Percentiles rank a stretch among this genome's conserved stretches.
phyloP scores from a whole-genome alignment of 1,140 invertebrate species.

The Cheumatopsyche charites region DNA sequence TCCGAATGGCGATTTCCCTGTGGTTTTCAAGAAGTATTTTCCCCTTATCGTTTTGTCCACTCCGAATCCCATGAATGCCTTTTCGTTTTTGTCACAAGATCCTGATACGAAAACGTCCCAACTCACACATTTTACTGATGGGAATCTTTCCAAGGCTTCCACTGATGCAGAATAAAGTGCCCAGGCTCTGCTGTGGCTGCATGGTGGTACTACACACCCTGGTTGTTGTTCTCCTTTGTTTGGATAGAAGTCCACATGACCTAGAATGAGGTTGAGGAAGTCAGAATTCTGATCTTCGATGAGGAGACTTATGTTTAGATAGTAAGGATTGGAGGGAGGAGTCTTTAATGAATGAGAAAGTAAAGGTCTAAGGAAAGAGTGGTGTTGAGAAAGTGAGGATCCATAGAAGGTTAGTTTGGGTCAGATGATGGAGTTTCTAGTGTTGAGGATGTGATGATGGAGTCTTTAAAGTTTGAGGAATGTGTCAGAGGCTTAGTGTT shows the following conservation, averaged over 20 bases:
- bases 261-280: too few relatives aligned
- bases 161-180: conserved; percentile 66
- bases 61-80: conserved; percentile 63
- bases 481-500: too few relatives aligned
- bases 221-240: conserved; percentile 70
- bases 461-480: too few relatives aligned
- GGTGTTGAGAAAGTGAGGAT: too few relatives aligned
- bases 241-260: conserved; percentile 69
- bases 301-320: too few relatives aligned
- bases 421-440: too few relatives aligned
- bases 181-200: conserved; percentile 67
- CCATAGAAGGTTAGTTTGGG: too few relatives aligned
- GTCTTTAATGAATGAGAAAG: too few relatives aligned
- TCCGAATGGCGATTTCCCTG: conserved; percentile 4
- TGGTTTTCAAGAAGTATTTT: conserved; percentile 52
- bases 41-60: conserved; percentile 58
- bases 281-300: too few relatives aligned
- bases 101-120: conserved; percentile 60
- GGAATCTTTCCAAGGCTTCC: conserved; percentile 60
- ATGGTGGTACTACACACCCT: conserved; percentile 66
- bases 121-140: conserved; percentile 57
- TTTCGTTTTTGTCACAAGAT: conserved; percentile 55
- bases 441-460: too few relatives aligned
- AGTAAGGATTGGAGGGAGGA: too few relatives aligned
- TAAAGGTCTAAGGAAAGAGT: too few relatives aligned